These are phyloP conservation scores for Melanotaenia nigrans DNA, from an alignment of 2,797 vertebrate species.

Conservation along the genomic window DNA sequence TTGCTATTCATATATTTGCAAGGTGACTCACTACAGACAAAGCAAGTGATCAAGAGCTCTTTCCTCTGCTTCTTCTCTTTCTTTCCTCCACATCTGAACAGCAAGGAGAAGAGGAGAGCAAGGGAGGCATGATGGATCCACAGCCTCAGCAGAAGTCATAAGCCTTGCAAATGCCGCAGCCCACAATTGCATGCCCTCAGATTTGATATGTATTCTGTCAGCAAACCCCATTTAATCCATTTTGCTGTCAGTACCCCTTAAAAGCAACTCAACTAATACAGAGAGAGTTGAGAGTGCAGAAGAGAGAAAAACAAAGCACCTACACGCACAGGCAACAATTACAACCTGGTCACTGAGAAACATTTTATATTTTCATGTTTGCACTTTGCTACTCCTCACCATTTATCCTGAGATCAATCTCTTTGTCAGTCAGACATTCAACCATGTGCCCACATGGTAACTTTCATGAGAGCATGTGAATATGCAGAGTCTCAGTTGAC, in stretches of 20 bases:
- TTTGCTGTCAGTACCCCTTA: constrained; percentile 79
- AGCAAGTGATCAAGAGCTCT: constrained; percentile 85
- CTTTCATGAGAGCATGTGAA: constrained; percentile 24
- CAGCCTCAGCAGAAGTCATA: constrained; percentile 80
- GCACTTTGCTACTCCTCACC: constrained; percentile 14
- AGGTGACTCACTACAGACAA: constrained; percentile 89
- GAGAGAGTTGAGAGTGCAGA: constrained; percentile 59
- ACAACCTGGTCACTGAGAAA: constrained; percentile 41
- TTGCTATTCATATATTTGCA: constrained; percentile 90
- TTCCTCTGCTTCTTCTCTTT: constrained; percentile 48
- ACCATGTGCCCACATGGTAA: constrained; percentile 8
- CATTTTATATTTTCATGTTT: constrained; percentile 25
- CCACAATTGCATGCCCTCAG: constrained; percentile 75
- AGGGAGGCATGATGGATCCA: constrained; percentile 73
- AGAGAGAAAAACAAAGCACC: constrained; percentile 59
- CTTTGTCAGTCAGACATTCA: constrained; percentile 10
- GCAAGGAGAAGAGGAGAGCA: constrained; percentile 58
- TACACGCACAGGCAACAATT: constrained; percentile 53
- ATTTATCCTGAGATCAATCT: constrained; percentile 25
- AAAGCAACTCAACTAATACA: constrained; percentile 68
- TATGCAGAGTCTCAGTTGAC: constrained; percentile 9
- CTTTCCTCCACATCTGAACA: constrained; percentile 52
- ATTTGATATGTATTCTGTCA: constrained; percentile 83
- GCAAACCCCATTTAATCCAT: constrained; percentile 83
- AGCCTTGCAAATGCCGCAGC: constrained; percentile 76